Evolutionary conservation across 2,888 invertebrate species (phyloP).

Genomic region (Dynastes maya): DNA sequence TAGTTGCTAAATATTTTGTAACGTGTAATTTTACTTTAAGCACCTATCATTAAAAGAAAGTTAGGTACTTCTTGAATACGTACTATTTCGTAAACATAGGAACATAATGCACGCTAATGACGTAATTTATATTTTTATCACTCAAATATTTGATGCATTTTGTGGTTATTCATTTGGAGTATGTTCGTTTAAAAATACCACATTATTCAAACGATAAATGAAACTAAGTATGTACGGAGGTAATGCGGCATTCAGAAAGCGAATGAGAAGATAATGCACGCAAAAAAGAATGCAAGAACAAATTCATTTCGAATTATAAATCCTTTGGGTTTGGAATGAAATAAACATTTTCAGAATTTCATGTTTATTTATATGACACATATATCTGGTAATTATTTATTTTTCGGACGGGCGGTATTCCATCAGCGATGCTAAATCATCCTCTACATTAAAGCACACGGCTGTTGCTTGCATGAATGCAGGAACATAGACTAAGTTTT

Average conservation of each 20-base stretch:
- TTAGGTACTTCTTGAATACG: no score
- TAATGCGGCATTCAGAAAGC: background rate
- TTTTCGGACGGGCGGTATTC: conserved; percentile 30
- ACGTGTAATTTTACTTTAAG: no score
- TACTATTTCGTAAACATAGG: no score
- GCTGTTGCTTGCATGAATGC: conserved; percentile 36
- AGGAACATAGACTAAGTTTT: conserved; percentile 56
- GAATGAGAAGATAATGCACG: conserved; percentile 6
- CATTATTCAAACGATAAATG: conserved; percentile 7
- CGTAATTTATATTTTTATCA: no score
- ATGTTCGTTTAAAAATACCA: background rate
- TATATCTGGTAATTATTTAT: conserved; percentile 46
- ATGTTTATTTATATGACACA: conserved; percentile 43
- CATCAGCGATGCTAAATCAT: conserved; percentile 40
- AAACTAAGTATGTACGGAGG: background rate
- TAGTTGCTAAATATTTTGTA: no score
- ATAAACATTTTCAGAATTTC: conserved; percentile 39
- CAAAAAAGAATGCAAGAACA: conserved; percentile 19
- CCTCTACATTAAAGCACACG: conserved; percentile 33
- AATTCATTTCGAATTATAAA: conserved; percentile 37
- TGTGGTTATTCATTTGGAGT: no score
- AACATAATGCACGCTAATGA: no score
- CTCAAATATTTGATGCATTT: no score
- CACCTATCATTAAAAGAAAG: no score
- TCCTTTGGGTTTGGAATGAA: conserved; percentile 16